Base-by-base conservation (phyloP, 2,113 vertebrate genomes). In the Gymnorhina tibicen region DNA sequence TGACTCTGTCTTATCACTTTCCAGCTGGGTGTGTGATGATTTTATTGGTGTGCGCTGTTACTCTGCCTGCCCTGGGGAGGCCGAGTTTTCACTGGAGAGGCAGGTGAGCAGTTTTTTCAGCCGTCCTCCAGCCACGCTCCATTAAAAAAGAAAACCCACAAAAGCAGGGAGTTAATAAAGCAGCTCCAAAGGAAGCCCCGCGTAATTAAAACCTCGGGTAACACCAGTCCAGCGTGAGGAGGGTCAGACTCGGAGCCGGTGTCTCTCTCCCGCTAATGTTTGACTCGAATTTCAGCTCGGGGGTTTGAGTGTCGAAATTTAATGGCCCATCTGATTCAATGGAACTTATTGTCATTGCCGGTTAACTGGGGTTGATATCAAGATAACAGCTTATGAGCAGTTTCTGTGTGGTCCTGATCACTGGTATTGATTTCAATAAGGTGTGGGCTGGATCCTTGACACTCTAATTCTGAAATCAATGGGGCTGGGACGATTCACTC, bases 351-450 rank as follows among this genome's bases (percentile, higher is more conserved):
- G 93, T 94, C 95, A 81, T 18, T 86, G 85, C 72, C 59, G n/a
- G 68, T 97, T 96, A 96, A 94, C 80, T 76, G 50, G 83, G 91
- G 83, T 9, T 96, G 79, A 88, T 94, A 93, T 86, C 92, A 84
- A 87, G 96, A 33, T 94, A 96, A 95, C 80, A 87, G 86, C 91
- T 88, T 94, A 86, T 94, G 94, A 96, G 89, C 66, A 56, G 90
- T 64, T 78, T 75, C 88, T 55, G 73, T 85, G 96, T 68, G 93
- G 88, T 95, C 60, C 77, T 95, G 93, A 96, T 97, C 96, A 95
- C 80, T 16, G 60, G 28, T 95, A 96, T 96, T 95, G 96, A 96
- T 96, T 95, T 94, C 90, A 96, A 58, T 85, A 93, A 95, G 88
- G 92, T 46, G 59, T 75, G 72, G 91, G 92, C 81, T 86, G 90